Conservation (phyloP, 2,888 invertebrate species). For the Microplitis deprimator region DNA sequence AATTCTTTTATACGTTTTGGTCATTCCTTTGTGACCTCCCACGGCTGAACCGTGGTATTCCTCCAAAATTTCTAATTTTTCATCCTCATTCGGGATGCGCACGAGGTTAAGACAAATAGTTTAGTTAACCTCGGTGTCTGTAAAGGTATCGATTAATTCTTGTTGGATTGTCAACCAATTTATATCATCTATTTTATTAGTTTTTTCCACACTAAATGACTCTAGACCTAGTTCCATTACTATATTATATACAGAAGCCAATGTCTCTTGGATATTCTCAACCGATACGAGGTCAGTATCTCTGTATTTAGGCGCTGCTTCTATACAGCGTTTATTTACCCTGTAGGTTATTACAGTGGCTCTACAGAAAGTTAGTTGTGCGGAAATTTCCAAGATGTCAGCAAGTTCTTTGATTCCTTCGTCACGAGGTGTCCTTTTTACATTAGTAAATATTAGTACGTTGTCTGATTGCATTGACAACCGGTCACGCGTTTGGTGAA, state of each 20-base stretch:
- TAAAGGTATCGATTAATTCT: neutral
- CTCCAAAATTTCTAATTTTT: slow-evolving; percentile 25
- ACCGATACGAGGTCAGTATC: neutral
- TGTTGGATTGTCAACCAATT: neutral
- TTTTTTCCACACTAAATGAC: neutral
- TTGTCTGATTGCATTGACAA: too few species aligned
- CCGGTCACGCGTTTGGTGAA: too few species aligned
- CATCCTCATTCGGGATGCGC: neutral
- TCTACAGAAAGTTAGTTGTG: too few species aligned
- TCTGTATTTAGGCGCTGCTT: neutral
- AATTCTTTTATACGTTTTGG: slow-evolving; percentile 43
- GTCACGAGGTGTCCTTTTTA: neutral
- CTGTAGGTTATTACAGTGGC: neutral
- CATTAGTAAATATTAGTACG: too few species aligned
- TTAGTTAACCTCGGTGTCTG: neutral
- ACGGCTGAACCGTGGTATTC: slow-evolving; percentile 40
- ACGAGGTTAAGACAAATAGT: neutral
- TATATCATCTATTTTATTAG: neutral
- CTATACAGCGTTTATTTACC: neutral
- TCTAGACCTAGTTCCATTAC: neutral
- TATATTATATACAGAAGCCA: neutral
- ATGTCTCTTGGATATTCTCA: neutral
- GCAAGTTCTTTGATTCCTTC: neutral
- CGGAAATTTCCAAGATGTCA: neutral
- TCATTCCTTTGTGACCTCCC: slow-evolving; percentile 45